Conservation (phyloP, 2,888 invertebrate species). For the Dryomyza anilis region DNA sequence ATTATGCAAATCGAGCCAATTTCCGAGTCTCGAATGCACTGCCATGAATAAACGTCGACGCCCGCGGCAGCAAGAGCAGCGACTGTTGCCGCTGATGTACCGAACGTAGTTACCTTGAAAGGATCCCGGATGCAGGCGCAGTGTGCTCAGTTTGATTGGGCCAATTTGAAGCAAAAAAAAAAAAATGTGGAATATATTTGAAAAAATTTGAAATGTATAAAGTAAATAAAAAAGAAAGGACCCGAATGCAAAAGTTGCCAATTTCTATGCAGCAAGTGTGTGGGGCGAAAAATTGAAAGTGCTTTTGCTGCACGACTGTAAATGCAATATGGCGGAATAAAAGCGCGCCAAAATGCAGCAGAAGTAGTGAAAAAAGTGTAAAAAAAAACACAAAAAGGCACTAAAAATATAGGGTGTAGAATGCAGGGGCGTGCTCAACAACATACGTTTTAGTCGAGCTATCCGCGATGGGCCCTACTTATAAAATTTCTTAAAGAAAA, state of each 20-base stretch:
- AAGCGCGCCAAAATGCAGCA: background rate
- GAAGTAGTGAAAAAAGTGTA: background rate
- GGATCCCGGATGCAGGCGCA: background rate
- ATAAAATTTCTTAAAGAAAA: too few relatives aligned
- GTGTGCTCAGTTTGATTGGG: background rate
- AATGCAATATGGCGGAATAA: background rate
- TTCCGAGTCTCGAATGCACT: background rate
- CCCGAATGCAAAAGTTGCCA: constrained; percentile 8
- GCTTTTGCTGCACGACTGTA: constrained; percentile 1
- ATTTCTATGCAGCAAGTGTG: background rate
- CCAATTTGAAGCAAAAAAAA: constrained; percentile 16
- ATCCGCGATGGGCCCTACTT: too few relatives aligned
- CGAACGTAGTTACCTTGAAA: background rate
- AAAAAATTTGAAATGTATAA: background rate
- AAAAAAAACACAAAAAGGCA: background rate
- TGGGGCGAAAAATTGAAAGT: constrained; percentile 6
- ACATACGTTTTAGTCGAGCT: too few relatives aligned
- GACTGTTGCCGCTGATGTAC: background rate
- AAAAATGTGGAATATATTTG: background rate
- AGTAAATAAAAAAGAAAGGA: background rate
- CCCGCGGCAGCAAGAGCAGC: background rate
- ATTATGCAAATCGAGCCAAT: constrained; percentile 28
- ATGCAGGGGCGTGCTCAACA: background rate
- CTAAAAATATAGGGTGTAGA: background rate
- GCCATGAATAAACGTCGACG: background rate